Conservation (phyloP, 1,140 invertebrate species). For the Thaumatotibia leucotreta region DNA sequence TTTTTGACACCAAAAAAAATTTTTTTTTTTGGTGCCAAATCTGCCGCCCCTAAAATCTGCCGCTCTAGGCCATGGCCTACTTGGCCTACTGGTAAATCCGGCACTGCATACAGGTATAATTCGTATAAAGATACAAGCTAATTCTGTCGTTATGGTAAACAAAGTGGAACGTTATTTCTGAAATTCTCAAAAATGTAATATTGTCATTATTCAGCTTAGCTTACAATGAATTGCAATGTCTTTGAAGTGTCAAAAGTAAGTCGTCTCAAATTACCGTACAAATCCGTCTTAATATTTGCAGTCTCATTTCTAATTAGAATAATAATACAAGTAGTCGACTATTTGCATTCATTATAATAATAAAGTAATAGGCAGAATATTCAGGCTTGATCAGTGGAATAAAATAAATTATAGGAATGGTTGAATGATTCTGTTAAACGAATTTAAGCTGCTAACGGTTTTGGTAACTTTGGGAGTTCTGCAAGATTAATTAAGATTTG, state of each 20-base stretch:
- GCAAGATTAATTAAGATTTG: neutral
- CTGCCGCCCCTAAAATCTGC: too few species aligned
- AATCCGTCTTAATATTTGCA: neutral
- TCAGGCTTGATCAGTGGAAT: neutral
- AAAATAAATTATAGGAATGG: neutral
- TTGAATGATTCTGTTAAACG: neutral
- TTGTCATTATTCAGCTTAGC: too few species aligned
- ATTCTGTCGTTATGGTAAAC: too few species aligned
- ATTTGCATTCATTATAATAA: conserved; percentile 8
- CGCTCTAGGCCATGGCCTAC: too few species aligned
- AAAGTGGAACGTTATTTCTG: too few species aligned
- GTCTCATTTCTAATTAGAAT: neutral
- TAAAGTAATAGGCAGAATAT: conserved; percentile 5
- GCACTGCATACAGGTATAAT: too few species aligned
- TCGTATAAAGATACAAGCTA: too few species aligned
- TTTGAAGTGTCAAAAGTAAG: neutral
- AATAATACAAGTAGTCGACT: neutral
- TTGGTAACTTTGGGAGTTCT: neutral
- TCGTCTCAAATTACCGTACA: neutral
- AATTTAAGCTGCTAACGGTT: neutral
- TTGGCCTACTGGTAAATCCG: too few species aligned
- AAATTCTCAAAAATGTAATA: too few species aligned
- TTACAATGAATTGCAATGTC: too few species aligned
- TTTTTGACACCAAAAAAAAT: too few species aligned
- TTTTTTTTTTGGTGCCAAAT: too few species aligned